Base-by-base conservation (phyloP, 2,888 invertebrate genomes). In the Caradrina kadenii region DNA sequence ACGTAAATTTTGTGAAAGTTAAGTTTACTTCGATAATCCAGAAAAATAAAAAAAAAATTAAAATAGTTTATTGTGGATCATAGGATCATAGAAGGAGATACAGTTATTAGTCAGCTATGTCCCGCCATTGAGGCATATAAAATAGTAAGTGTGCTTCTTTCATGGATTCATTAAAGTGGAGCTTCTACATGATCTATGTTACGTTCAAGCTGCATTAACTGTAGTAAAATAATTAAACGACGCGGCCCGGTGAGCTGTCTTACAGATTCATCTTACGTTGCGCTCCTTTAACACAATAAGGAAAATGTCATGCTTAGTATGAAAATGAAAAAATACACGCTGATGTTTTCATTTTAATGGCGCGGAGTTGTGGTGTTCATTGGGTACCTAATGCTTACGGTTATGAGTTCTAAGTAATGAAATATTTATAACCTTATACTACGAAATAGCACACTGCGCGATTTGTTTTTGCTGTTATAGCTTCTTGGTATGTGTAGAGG, bases 341-440 rank as follows among this genome's bases (percentile, higher is more conserved):
- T 42, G 39, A 69, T 54, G 11, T 21, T 31, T 48, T 48, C 17
- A 66, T 75, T 48, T 72, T 22, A 66, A 75, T n/a, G 55, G n/a
- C 35, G 7, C 5, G 10, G 22, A 8, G 22, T 2, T 7, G 15
- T 11, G 35, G 35, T 2, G 26, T 26, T 26, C 2, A 26, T 26
- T 26, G 35, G 58, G n/a, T 21, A 11, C 4, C 11, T 17, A 26
- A n/a, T 35, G 13, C 26, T 15, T 11, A 8, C n/a, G 15, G 19
- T 26, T 21, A 67, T 19, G 11, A 45, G 11, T 6, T 26, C 17
- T 49, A 19, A 8, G 2, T n/a, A 11, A n/a, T 1, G n/a, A 26
- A 42, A 68, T 68, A 15, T 2, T 1, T 10, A 5, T 8, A 1
- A 26, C 5, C 8, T 15, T 1, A 6, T 10, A 17, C 26, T 42